phyloP scores from a whole-genome alignment of 2,113 vertebrate genomes.

The Heliornis fulica region DNA sequence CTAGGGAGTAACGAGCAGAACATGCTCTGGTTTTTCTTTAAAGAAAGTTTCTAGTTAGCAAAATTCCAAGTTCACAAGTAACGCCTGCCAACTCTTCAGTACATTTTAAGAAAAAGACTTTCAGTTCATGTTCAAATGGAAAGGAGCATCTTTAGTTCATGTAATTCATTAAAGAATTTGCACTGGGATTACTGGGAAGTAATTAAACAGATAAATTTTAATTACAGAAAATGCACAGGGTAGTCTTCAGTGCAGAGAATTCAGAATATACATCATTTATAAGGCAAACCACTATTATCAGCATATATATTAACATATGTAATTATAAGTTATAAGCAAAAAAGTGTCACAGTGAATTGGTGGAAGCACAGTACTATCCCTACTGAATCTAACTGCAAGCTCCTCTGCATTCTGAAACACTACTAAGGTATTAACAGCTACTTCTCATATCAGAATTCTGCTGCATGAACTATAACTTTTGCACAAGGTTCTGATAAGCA shows the following conservation, averaged over 20 bases:
- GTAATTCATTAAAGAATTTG: background rate
- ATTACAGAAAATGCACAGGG: background rate
- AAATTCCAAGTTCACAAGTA: background rate
- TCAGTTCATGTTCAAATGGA: background rate
- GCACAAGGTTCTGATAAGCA: background rate
- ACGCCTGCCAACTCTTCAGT: background rate
- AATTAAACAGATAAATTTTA: background rate
- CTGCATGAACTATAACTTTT: accelerated
- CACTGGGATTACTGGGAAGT: background rate
- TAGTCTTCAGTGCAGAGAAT: background rate
- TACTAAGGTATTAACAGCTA: background rate
- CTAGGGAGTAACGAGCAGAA: background rate
- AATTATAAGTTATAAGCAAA: background rate
- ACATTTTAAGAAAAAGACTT: background rate
- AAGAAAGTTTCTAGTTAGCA: background rate
- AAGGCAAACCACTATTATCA: background rate
- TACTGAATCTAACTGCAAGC: background rate
- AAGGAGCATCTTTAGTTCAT: background rate
- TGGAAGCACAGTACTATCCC: accelerated
- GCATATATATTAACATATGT: background rate
- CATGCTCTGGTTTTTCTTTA: background rate
- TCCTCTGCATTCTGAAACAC: background rate
- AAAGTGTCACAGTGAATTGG: background rate
- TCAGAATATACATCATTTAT: background rate
- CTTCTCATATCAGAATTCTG: background rate